phyloP scores from a whole-genome alignment of 2,888 invertebrate species.

The Drosophila acutilabella region DNA sequence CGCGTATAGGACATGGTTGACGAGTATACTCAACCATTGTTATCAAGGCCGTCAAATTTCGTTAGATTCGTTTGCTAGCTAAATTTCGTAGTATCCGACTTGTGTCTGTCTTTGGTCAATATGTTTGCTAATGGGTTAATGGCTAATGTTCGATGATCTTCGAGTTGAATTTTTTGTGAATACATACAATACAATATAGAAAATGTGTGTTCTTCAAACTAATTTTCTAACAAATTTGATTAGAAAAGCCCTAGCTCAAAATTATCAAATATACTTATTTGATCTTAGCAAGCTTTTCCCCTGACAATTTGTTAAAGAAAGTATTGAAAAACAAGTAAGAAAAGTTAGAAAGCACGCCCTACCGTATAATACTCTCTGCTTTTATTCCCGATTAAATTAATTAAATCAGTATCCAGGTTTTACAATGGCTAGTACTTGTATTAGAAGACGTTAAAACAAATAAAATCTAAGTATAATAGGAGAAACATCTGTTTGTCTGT shows the following conservation, averaged over 20 bases:
- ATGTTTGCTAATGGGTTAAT: conserved; percentile 4
- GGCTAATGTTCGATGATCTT: conserved; percentile 9
- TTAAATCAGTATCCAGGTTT: no score
- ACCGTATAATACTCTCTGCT: no score
- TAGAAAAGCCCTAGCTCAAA: not conserved
- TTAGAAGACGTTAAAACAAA: no score
- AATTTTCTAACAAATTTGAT: conserved; percentile 35
- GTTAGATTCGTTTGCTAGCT: conserved; percentile 7
- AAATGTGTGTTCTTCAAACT: conserved; percentile 43
- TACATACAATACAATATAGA: conserved; percentile 30
- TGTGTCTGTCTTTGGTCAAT: conserved; percentile 16
- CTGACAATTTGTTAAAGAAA: no score
- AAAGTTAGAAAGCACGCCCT: no score
- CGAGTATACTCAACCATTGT: conserved; percentile 70
- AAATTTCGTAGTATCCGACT: conserved; percentile 39
- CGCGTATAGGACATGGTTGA: conserved; percentile 69
- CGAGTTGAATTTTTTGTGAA: conserved; percentile 7
- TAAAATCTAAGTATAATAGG: no score
- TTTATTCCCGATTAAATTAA: no score
- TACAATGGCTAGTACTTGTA: no score
- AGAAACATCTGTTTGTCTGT: no score
- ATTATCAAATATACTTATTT: not conserved
- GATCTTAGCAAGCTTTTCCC: not conserved
- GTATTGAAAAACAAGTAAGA: no score
- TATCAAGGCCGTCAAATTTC: conserved; percentile 11